phyloP scores from a whole-genome alignment of 2,888 invertebrate genomes.

The Steinernema hermaphroditum region DNA sequence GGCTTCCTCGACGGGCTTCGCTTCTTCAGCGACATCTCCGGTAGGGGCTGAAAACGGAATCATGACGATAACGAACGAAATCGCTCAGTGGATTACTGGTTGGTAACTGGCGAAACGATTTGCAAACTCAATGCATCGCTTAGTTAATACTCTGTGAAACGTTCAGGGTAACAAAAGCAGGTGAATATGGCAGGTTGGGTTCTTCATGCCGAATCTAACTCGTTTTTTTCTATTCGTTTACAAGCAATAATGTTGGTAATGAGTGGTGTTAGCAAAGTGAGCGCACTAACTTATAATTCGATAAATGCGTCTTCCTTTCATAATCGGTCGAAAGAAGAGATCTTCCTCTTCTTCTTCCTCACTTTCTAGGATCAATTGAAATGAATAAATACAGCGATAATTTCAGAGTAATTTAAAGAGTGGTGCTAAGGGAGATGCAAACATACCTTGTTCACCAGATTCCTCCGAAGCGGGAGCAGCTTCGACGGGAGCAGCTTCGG shows the following conservation, averaged over 20 bases:
- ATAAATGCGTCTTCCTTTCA: constrained; percentile 31
- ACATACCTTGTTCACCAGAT: background rate
- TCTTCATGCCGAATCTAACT: constrained; percentile 14
- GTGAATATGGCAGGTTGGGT: background rate
- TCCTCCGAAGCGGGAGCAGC: background rate
- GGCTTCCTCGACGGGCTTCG: too few species aligned
- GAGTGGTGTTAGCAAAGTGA: constrained; percentile 10
- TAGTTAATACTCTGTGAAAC: constrained; percentile 13
- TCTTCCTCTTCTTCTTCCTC: constrained; percentile 29
- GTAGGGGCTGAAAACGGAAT: too few species aligned
- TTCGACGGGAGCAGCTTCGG: background rate
- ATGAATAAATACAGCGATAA: background rate
- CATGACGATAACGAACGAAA: too few species aligned
- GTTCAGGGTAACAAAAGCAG: background rate
- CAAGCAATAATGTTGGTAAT: background rate
- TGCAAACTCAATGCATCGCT: background rate
- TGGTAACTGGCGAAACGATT: background rate
- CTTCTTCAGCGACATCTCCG: too few species aligned
- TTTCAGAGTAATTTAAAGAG: background rate
- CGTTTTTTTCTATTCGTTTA: constrained; percentile 7
- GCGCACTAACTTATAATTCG: constrained; percentile 31
- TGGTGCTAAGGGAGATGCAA: background rate
- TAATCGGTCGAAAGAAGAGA: constrained; percentile 9
- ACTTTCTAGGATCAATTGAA: constrained; percentile 22
- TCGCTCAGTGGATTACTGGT: background rate